phyloP scores from a whole-genome alignment of 2,113 vertebrate species.

The Epinephelus moara region DNA sequence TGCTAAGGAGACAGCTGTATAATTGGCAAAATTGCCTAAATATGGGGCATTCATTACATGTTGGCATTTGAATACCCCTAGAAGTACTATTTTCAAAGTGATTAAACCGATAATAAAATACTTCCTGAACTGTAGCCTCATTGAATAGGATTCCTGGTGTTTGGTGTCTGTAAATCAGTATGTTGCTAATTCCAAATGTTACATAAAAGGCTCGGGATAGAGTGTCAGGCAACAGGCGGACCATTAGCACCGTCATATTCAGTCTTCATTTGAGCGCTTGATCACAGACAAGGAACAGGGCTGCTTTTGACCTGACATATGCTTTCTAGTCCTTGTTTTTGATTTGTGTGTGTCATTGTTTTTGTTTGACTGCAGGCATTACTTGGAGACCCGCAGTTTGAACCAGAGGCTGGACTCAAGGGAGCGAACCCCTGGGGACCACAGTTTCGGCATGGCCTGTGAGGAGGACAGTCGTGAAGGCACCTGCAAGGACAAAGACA shows the following conservation, averaged over 20 bases:
- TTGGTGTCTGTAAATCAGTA: slow-evolving; percentile 48
- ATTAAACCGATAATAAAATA: slow-evolving; percentile 27
- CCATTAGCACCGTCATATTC: slow-evolving; percentile 27
- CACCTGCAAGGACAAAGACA: slow-evolving; percentile 80
- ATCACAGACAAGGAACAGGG: slow-evolving; percentile 7
- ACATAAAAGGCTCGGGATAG: slow-evolving; percentile 61
- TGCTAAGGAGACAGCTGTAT: neutral
- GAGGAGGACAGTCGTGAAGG: slow-evolving; percentile 69
- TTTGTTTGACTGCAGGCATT: slow-evolving; percentile 73
- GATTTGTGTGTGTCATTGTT: neutral
- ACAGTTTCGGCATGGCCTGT: slow-evolving; percentile 86
- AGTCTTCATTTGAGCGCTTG: slow-evolving; percentile 46
- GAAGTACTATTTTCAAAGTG: neutral
- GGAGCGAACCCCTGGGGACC: slow-evolving; percentile 77
- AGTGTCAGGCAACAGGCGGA: slow-evolving; percentile 45
- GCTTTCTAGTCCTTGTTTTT: neutral
- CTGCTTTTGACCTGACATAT: neutral
- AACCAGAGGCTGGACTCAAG: slow-evolving; percentile 85
- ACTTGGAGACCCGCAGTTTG: slow-evolving; percentile 77
- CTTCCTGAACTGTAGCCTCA: neutral
- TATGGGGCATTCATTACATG: neutral
- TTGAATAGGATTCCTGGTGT: slow-evolving; percentile 29
- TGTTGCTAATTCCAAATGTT: slow-evolving; percentile 74
- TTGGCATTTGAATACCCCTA: neutral
- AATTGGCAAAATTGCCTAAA: slow-evolving; percentile 3